Evolutionary conservation across 2,888 invertebrate species (phyloP).

Genomic region (Laspeyria flexula): DNA sequence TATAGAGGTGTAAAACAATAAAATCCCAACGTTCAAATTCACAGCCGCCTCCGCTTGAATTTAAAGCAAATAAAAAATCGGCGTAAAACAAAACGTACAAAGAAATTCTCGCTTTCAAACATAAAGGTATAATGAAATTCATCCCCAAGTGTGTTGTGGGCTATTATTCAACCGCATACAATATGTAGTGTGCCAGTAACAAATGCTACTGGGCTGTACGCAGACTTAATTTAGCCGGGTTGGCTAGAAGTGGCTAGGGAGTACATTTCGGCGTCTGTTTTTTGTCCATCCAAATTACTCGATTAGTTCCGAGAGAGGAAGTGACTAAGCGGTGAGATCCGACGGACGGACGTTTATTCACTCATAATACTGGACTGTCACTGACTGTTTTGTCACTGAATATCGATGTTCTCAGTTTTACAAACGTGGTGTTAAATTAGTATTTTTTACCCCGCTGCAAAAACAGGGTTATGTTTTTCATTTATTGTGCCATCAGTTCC

Average conservation of each 20-base stretch:
- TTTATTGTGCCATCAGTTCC: too few species aligned
- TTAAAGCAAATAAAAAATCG: constrained; percentile 68
- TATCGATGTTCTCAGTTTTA: too few species aligned
- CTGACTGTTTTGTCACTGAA: background rate
- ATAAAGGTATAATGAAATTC: constrained; percentile 83
- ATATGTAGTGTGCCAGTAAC: constrained; percentile 78
- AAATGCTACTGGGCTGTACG: constrained; percentile 67
- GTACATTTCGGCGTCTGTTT: background rate
- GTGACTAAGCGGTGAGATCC: constrained; percentile 1
- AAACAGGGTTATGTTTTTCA: too few species aligned
- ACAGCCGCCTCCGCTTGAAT: constrained; percentile 49
- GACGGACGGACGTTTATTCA: background rate
- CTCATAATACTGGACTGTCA: background rate
- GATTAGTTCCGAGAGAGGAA: constrained; percentile 6
- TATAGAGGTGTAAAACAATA: constrained; percentile 9
- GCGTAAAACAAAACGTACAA: constrained; percentile 65
- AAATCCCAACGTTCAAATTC: constrained; percentile 35
- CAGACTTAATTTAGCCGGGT: constrained; percentile 48
- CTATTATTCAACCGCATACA: constrained; percentile 82
- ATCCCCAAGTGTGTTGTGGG: constrained; percentile 80
- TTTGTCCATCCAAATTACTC: constrained; percentile 5
- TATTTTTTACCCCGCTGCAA: too few species aligned
- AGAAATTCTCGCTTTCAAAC: constrained; percentile 72
- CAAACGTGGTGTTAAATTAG: too few species aligned
- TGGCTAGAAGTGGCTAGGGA: constrained; percentile 47